phyloP scores from a whole-genome alignment of 2,888 invertebrate genomes.

The Dryomyza anilis region DNA sequence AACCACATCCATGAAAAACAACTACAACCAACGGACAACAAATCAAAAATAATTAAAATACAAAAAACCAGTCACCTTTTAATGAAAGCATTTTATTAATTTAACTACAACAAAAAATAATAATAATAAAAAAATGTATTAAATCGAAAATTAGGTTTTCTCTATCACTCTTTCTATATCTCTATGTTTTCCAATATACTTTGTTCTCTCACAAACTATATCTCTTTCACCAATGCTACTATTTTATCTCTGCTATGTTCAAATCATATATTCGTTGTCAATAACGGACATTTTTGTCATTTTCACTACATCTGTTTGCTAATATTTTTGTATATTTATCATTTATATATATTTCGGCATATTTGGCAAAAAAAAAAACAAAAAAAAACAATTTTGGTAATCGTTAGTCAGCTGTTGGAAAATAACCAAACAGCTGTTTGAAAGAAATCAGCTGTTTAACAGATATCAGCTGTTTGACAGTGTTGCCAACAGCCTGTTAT shows the following conservation, averaged over 20 bases:
- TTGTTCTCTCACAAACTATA: background rate
- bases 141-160: background rate
- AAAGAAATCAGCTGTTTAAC: no score
- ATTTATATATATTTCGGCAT: no score
- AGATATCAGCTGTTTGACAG: no score
- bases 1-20: constrained; percentile 12
- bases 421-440: no score
- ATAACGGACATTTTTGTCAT: constrained; percentile 2
- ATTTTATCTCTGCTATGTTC: constrained; percentile 16
- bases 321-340: constrained; percentile 8
- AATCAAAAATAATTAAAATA: background rate
- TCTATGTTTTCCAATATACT: no score
- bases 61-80: background rate
- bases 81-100: background rate
- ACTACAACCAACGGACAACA: constrained; percentile 24
- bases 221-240: background rate
- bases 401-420: no score
- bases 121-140: background rate
- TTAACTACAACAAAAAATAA: background rate
- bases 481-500: no score
- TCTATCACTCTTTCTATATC: constrained; percentile 26
- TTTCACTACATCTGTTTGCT: background rate
- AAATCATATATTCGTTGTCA: background rate
- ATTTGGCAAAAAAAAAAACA: no score
- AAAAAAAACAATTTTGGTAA: no score